Percentiles rank a stretch among this genome's conserved stretches.
phyloP scores from a whole-genome alignment of 1,140 invertebrate species.

The Asbolus verrucosus region DNA sequence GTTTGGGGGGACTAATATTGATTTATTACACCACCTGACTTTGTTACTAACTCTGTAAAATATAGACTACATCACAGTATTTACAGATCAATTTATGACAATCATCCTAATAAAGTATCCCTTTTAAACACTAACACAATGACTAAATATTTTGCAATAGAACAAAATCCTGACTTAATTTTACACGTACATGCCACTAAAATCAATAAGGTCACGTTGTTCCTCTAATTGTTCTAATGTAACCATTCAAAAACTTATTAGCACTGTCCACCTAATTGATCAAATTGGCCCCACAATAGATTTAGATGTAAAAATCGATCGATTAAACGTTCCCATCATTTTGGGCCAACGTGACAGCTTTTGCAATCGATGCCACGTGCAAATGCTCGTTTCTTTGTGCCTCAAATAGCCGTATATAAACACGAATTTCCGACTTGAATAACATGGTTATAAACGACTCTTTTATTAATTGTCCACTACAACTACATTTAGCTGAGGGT shows the following conservation, averaged over 20 bases:
- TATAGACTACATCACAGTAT: neutral
- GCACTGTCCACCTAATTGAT: neutral
- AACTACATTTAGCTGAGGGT: constrained; percentile 34
- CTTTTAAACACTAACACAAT: constrained; percentile 1
- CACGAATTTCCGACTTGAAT: constrained; percentile 43
- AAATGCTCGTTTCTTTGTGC: constrained; percentile 10
- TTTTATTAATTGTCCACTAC: constrained; percentile 46
- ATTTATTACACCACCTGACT: constrained; percentile 8
- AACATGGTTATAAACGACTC: constrained; percentile 37
- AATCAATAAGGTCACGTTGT: neutral
- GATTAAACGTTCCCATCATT: neutral
- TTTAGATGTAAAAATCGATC: neutral
- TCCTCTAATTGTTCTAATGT: constrained; percentile 7
- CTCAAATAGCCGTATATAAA: constrained; percentile 37
- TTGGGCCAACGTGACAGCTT: no score
- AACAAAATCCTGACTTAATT: no score
- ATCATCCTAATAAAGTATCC: constrained; percentile 3
- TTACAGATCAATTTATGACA: constrained; percentile 7
- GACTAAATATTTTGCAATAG: constrained; percentile 15
- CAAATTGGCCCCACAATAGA: constrained; percentile 3
- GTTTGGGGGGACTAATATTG: constrained; percentile 13
- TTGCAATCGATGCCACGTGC: no score
- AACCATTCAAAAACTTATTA: constrained; percentile 6
- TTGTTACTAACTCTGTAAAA: neutral
- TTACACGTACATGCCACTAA: constrained; percentile 1